These are phyloP conservation scores for Zaprionus davidi DNA, from an alignment of 1,140 invertebrate species.

Conservation along the genomic window DNA sequence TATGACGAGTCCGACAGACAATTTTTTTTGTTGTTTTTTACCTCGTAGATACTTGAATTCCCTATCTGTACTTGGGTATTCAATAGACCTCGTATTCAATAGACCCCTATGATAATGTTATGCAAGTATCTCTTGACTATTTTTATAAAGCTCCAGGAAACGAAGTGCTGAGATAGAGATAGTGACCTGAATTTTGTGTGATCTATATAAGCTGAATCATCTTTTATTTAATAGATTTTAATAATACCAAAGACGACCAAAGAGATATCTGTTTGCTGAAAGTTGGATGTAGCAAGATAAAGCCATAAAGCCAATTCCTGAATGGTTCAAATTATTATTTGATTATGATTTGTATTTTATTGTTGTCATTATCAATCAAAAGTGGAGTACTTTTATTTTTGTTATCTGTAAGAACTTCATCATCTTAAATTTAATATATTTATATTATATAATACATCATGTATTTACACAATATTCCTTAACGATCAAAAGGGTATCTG, in stretches of 20 bases:
- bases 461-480: neutral
- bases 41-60: neutral
- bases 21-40: slow-evolving; percentile 15
- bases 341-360: too few relatives aligned
- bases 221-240: too few relatives aligned
- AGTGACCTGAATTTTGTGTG: neutral
- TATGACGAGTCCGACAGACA: slow-evolving; percentile 40
- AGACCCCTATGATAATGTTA: slow-evolving; percentile 1
- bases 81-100: slow-evolving; percentile 1
- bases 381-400: neutral
- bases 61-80: neutral
- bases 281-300: too few relatives aligned
- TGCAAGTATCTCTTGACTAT: slow-evolving; percentile 1
- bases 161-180: neutral
- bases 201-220: neutral
- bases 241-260: too few relatives aligned
- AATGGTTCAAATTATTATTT: too few relatives aligned
- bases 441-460: neutral
- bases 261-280: too few relatives aligned
- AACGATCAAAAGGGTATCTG: too few relatives aligned
- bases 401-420: neutral
- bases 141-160: neutral
- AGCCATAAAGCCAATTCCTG: too few relatives aligned
- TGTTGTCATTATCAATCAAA: neutral
- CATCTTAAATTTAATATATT: neutral